These are phyloP conservation scores for Eupithecia subumbrata DNA, from an alignment of 2,888 invertebrate species.

Conservation along the genomic window DNA sequence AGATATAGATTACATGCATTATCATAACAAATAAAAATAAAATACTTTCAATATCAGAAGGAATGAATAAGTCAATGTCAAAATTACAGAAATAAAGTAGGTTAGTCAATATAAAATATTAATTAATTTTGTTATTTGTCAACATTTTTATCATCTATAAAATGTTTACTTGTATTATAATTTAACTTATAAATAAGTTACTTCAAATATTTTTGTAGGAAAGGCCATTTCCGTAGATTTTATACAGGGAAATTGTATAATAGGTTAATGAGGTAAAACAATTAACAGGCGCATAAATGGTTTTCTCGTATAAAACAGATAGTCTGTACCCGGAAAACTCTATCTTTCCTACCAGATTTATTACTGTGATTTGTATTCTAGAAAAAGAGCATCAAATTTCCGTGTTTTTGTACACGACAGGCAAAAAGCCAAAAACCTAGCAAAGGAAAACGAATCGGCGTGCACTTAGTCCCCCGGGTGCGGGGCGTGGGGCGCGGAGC, in stretches of 20 bases:
- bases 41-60: too few species aligned
- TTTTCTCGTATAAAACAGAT: background rate
- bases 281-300: background rate
- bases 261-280: too few species aligned
- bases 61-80: too few species aligned
- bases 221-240: background rate
- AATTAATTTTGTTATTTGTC: too few species aligned
- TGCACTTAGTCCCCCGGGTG: slow-evolving; percentile 18
- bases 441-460: slow-evolving; percentile 15
- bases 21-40: too few species aligned
- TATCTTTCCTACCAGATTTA: background rate
- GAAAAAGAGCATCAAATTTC: background rate
- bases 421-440: slow-evolving; percentile 13
- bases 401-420: background rate
- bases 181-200: too few species aligned
- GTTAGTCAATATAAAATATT: too few species aligned
- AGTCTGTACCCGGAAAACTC: background rate
- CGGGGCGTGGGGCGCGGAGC: background rate
- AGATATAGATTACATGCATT: too few species aligned
- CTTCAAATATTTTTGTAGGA: background rate
- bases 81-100: too few species aligned
- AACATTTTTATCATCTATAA: too few species aligned
- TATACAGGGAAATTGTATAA: too few species aligned
- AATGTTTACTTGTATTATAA: too few species aligned
- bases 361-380: slow-evolving; percentile 1